Evolutionary conservation across 2,888 invertebrate genomes (phyloP).

Genomic region (Macrosoma leucophasiata): DNA sequence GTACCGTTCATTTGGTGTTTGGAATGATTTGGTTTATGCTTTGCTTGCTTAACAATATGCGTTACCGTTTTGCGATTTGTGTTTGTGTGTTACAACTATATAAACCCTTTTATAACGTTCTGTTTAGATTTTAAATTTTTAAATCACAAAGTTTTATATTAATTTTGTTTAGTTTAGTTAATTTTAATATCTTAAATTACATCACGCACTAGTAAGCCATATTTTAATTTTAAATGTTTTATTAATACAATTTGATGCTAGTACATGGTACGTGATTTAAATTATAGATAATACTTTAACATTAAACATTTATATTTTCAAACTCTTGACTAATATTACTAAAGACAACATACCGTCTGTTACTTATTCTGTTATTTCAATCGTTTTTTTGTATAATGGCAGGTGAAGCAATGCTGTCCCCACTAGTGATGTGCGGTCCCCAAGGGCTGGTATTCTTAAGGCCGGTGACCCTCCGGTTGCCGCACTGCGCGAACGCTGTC

Average conservation of each 20-base stretch:
- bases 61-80: slow-evolving; percentile 67
- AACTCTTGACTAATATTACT: too few species aligned
- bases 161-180: slow-evolving; percentile 12
- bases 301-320: too few species aligned
- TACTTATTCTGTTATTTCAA: too few species aligned
- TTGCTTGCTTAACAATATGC: slow-evolving; percentile 49
- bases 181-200: too few species aligned
- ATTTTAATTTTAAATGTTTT: too few species aligned
- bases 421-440: slow-evolving; percentile 97
- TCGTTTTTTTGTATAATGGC: slow-evolving; percentile 20
- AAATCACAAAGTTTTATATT: not conserved
- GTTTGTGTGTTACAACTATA: slow-evolving; percentile 74
- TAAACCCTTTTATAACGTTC: slow-evolving; percentile 34
- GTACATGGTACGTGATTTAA: too few species aligned
- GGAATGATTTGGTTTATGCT: slow-evolving; percentile 28
- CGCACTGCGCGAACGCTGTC: slow-evolving; percentile 88
- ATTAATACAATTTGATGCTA: too few species aligned
- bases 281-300: too few species aligned
- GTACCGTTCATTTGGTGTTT: slow-evolving; percentile 14
- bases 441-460: slow-evolving; percentile 91
- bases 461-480: slow-evolving; percentile 93
- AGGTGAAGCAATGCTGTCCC: slow-evolving; percentile 97
- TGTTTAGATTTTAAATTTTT: slow-evolving; percentile 21
- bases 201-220: too few species aligned
- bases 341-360: too few species aligned